Base-by-base conservation (phyloP, 2,797 vertebrate genomes). In the Pristis pectinata region DNA sequence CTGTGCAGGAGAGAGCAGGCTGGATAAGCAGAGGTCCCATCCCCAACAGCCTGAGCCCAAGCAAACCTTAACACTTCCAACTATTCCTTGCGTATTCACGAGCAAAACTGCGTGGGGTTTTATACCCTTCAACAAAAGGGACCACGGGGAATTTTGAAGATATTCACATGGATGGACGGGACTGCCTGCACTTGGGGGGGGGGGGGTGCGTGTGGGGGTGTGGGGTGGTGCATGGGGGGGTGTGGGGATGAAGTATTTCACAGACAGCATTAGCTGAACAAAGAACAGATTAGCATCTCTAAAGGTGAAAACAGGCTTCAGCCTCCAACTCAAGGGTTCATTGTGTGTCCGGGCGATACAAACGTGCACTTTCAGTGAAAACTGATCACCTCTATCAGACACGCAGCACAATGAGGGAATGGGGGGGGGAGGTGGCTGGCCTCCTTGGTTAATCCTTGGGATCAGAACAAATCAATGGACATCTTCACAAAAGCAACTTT, bases 231-330 rank as follows among this genome's bases (percentile, higher is more conserved):
- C n/a, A n/a, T 74, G 27, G 2, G 56, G 34, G 67, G 44, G 49
- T n/a, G n/a, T n/a, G n/a, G 7, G 41, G 44, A 41, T 10, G 15
- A 70, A 11, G 37, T 22, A 7, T 10, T 70, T 24, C 59, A 89
- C 85, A 27, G 56, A 19, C 56, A 8, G 59, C 34, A 67, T 67
- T 41, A 67, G n/a, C 11, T 3, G 9, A 93, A 93, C 91, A 93
- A 72, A 74, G 24, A 49, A 17, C 11, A 93, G 67, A 93, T 93
- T 74, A 93, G 91, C 91, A 74, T 93, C 91, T 74, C 19, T 49
- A 74, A 70, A 93, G 91, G 10, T 93, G 67, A 44, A 72, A 93
- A 93, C 30, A 44, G 64, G 22, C 64, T 9, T 8, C 24, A 49
- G 9, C 27, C 41, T 49, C 22, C 91, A 70, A 67, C 10, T 70